Evolutionary conservation across 1,140 invertebrate species (phyloP), one percentile per base, ranked within the genome.

Genomic region (Eumeta japonica): DNA sequence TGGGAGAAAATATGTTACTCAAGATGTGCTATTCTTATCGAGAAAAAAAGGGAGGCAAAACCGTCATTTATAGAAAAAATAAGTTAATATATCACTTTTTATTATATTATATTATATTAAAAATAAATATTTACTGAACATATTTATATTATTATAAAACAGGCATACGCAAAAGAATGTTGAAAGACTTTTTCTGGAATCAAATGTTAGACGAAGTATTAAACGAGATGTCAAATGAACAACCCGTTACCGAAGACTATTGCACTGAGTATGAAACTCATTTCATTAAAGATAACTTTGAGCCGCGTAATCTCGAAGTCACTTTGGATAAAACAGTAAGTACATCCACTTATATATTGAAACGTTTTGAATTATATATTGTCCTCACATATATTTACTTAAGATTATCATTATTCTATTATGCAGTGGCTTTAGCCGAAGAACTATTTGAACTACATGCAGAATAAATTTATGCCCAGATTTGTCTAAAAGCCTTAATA

Each of bases 161-260:
- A 73, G 73, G 73, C 36, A 58, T 70, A 28, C 58, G 73, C 1
- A 73, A 68, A 38, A 48, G 61, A 3, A 70, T 76, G 68, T 28
- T 76, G 2, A 70, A 58, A 3, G 62, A 76, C 43, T 73, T 73
- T 43, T 71, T 72, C 41, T 74, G 70, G 70, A 65, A 70, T 29
- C 64, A 74, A 60, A 73, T 76, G 65, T 32, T 73, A 3, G 59
- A 64, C 10, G 68, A 76, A 49, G 62, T 73, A 0, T 61, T 73
- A 12, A 62, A 72, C 10, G 73, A 74, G 36, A 30, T 74, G 9
- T 54, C 49, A 3, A 61, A 59, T 3, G 54, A 57, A 1, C 45
- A 64, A 11, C 57, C 57, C 9, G 55, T 61, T 1, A 43, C 37
- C 3, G 68, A 76, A 35, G n/a, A n/a, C n/a, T 70, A 68, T 20